phyloP scores from a whole-genome alignment of 2,888 invertebrate genomes.

The Epinotia nisella region DNA sequence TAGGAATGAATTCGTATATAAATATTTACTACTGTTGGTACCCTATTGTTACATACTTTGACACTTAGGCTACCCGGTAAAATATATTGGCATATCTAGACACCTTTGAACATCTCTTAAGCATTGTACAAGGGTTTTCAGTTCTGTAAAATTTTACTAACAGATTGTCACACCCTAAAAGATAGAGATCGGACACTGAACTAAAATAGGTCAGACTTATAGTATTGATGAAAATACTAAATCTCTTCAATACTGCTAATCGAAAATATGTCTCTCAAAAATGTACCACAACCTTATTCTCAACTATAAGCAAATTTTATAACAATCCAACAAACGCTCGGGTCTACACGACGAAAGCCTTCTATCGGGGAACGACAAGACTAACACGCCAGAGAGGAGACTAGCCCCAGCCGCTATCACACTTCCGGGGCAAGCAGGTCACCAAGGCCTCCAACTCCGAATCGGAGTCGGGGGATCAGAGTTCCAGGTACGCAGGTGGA shows the following conservation, averaged over 20 bases:
- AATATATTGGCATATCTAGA: slow-evolving; percentile 55
- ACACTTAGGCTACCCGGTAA: slow-evolving; percentile 69
- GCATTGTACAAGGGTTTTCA: slow-evolving; percentile 46
- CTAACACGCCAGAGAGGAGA: slow-evolving; percentile 59
- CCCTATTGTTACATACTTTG: slow-evolving; percentile 79
- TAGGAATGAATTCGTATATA: slow-evolving; percentile 62
- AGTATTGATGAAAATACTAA: slow-evolving; percentile 76
- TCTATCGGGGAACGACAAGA: slow-evolving; percentile 55
- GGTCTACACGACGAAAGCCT: slow-evolving; percentile 69
- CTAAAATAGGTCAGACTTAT: slow-evolving; percentile 65
- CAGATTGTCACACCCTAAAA: slow-evolving; percentile 48
- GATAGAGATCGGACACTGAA: slow-evolving; percentile 33
- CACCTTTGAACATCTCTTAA: slow-evolving; percentile 48
- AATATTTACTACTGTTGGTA: slow-evolving; percentile 68
- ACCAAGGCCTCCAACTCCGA: slow-evolving; percentile 74
- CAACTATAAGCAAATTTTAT: slow-evolving; percentile 76
- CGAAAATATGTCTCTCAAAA: slow-evolving; percentile 82
- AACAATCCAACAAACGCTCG: slow-evolving; percentile 76
- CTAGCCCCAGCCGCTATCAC: slow-evolving; percentile 64
- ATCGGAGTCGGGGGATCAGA: slow-evolving; percentile 82
- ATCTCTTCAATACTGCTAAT: slow-evolving; percentile 75
- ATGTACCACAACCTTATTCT: slow-evolving; percentile 81
- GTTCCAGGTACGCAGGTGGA: slow-evolving; percentile 82
- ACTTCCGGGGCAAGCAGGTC: slow-evolving; percentile 66
- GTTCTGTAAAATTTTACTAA: slow-evolving; percentile 52